A percentile compares a stretch with the other conserved stretches of the same genome.
phyloP scores from a whole-genome alignment of 2,113 vertebrate genomes.

The Capreolus pygargus region DNA sequence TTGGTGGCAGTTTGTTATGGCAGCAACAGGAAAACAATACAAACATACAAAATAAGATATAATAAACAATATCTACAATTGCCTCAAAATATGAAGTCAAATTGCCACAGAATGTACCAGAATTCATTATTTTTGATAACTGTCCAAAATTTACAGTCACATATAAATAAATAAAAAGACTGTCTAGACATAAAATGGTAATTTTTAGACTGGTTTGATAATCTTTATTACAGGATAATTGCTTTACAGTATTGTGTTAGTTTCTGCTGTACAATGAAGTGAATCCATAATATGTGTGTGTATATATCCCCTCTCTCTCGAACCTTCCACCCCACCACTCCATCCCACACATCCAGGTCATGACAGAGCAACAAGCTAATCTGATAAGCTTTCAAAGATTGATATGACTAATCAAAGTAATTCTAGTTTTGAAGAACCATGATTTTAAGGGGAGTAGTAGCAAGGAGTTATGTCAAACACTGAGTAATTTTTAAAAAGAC shows the following conservation, averaged over 20 bases:
- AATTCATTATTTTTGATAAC: not conserved
- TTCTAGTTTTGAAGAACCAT: not conserved
- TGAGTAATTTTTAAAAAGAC: not conserved
- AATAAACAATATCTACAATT: not conserved
- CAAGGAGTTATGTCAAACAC: not conserved
- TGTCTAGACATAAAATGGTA: not conserved
- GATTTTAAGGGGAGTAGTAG: not conserved
- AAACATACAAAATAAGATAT: not conserved
- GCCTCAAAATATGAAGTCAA: not conserved
- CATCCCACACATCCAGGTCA: not conserved
- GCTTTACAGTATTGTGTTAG: not conserved
- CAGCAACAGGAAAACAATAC: not conserved
- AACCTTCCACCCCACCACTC: not conserved
- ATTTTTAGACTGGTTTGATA: not conserved
- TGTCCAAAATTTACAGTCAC: not conserved
- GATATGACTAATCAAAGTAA: slow-evolving; percentile 23
- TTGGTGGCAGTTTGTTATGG: not conserved
- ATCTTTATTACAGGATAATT: not conserved
- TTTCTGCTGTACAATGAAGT: not conserved
- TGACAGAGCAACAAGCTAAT: not conserved
- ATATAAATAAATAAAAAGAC: not conserved
- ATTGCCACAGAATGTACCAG: not conserved
- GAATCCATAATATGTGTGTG: not conserved
- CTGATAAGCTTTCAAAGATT: not conserved
- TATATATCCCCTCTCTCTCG: not conserved